phyloP scores from a whole-genome alignment of 2,888 invertebrate species.

The Synergus umbraculus region DNA sequence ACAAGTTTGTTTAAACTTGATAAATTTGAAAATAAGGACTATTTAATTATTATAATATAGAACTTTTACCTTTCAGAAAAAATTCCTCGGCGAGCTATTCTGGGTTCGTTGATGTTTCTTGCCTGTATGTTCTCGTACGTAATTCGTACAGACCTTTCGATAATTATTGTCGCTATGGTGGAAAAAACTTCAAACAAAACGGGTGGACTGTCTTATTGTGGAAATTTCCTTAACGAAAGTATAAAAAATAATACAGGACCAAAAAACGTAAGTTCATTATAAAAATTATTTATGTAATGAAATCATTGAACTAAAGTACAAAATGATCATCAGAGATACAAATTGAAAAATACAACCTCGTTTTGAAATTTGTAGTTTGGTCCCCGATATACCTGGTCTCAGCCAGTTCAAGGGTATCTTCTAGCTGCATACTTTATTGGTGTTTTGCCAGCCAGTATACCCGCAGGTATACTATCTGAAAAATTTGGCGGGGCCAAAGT shows the following conservation, averaged over 20 bases:
- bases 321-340: not conserved
- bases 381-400: constrained; percentile 70
- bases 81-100: constrained; percentile 79
- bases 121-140: constrained; percentile 88
- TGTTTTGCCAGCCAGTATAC: constrained; percentile 71
- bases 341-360: not conserved
- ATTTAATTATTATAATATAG: not conserved
- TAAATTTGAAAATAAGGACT: not conserved
- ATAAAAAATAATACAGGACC: not conserved
- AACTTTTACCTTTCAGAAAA: constrained; percentile 70
- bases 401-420: constrained; percentile 68
- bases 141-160: constrained; percentile 87
- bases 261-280: constrained; percentile 9
- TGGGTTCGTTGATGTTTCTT: constrained; percentile 86
- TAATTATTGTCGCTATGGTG: constrained; percentile 77
- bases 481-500: constrained; percentile 74
- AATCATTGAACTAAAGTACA: no score
- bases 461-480: constrained; percentile 72
- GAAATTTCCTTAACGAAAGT: not conserved
- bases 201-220: constrained; percentile 27
- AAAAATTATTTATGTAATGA: no score
- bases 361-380: constrained; percentile 64
- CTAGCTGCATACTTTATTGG: constrained; percentile 72
- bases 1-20: not conserved
- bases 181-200: constrained; percentile 41